phyloP scores from a whole-genome alignment of 2,113 vertebrate species.

The Pomatorhinus ruficollis region DNA sequence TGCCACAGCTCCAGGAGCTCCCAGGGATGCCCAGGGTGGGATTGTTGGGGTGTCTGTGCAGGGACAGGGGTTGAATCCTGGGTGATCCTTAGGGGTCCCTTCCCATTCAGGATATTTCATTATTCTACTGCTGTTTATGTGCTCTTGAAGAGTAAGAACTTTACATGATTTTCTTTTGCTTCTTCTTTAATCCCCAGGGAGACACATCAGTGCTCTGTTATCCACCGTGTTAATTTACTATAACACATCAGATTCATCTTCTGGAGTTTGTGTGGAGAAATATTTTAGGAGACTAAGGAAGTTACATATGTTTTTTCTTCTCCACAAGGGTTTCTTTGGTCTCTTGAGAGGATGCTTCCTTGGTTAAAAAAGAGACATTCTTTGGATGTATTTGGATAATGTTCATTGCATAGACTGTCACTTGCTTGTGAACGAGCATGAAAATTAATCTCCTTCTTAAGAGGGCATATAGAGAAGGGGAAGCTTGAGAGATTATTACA shows the following conservation, averaged over 20 bases:
- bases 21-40: background rate
- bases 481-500: constrained; percentile 30
- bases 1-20: background rate
- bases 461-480: constrained; percentile 30
- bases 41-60: background rate
- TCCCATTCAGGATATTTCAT: background rate
- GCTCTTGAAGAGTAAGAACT: background rate
- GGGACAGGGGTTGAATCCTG: fast-evolving
- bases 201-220: background rate
- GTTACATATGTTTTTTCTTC: background rate
- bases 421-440: constrained; percentile 30
- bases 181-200: background rate
- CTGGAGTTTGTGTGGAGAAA: background rate
- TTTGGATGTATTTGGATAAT: background rate
- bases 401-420: background rate
- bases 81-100: fast-evolving
- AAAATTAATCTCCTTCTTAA: constrained; percentile 47
- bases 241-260: background rate
- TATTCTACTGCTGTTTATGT: background rate
- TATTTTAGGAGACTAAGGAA: constrained; percentile 24
- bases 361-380: background rate
- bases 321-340: background rate
- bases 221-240: background rate
- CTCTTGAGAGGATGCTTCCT: background rate
- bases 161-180: background rate